Evolutionary conservation across 2,888 invertebrate species (phyloP).

Genomic region (Cataglyphis livida): DNA sequence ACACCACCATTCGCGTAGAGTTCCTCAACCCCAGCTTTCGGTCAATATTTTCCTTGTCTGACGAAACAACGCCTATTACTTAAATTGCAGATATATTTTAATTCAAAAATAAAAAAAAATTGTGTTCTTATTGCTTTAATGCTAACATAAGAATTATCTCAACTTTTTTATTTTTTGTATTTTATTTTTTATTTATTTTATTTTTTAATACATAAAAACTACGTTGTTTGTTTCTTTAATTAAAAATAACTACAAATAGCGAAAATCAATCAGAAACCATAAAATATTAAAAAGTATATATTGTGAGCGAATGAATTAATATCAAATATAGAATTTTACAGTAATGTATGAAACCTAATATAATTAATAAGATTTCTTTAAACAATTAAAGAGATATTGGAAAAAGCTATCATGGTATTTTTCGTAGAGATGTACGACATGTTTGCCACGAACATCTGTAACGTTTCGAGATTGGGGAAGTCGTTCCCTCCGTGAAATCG

Average conservation of each 20-base stretch:
- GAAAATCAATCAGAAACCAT: background rate
- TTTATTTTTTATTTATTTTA: background rate
- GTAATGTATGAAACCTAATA: background rate
- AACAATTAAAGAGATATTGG: background rate
- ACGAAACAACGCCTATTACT: conserved; percentile 53
- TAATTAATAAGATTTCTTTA: background rate
- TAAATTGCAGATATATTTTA: conserved; percentile 48
- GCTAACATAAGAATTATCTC: background rate
- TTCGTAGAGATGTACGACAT: conserved; percentile 10
- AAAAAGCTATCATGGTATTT: conserved; percentile 4
- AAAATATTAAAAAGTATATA: background rate
- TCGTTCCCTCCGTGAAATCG: conserved; percentile 35
- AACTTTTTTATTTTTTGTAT: background rate
- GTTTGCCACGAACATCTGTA: conserved; percentile 42
- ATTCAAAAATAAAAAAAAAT: background rate
- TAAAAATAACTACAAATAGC: background rate
- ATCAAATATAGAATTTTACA: background rate
- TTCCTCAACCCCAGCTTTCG: conserved; percentile 53
- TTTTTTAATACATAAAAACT: background rate
- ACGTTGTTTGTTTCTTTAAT: background rate
- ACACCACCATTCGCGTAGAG: conserved; percentile 57
- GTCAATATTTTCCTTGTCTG: conserved; percentile 66
- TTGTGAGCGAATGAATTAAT: background rate
- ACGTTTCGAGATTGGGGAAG: conserved; percentile 32
- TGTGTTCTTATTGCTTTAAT: background rate